phyloP scores from a whole-genome alignment of 1,140 invertebrate species.

The Nilaparvata lugens region DNA sequence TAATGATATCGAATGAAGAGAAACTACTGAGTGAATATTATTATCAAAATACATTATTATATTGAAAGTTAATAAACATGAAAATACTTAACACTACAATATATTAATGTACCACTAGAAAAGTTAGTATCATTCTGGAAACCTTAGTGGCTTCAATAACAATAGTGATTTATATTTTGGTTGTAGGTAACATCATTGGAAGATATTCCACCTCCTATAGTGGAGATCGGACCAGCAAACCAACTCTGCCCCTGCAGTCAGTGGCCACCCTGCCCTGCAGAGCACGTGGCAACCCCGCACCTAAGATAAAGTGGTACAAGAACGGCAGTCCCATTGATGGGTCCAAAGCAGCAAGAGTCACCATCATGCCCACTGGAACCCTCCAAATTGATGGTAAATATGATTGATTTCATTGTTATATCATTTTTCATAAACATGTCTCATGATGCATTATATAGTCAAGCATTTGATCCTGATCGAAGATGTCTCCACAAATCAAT shows the following conservation, averaged over 20 bases:
- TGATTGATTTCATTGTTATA: not conserved
- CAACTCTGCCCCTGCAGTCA: conserved; percentile 71
- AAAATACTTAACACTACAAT: too few relatives aligned
- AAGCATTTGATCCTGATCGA: not conserved
- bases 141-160: too few relatives aligned
- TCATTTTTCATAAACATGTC: not conserved
- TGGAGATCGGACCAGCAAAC: conserved; percentile 76
- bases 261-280: conserved; percentile 69
- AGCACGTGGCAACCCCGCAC: conserved; percentile 62
- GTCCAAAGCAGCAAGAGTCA: conserved; percentile 47
- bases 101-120: too few relatives aligned
- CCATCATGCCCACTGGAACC: conserved; percentile 58
- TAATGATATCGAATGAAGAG: too few relatives aligned
- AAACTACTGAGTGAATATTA: too few relatives aligned
- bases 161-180: too few relatives aligned
- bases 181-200: conserved; percentile 49
- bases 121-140: too few relatives aligned
- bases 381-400: conserved; percentile 52
- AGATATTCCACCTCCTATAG: conserved; percentile 75
- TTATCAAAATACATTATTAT: too few relatives aligned
- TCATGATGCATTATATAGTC: too few relatives aligned
- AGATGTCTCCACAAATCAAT: not conserved
- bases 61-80: too few relatives aligned
- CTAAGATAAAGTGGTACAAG: conserved; percentile 76
- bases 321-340: conserved; percentile 53